These are phyloP conservation scores for Nasonia oneida DNA, from an alignment of 2,888 invertebrate species.

Conservation along the genomic window DNA sequence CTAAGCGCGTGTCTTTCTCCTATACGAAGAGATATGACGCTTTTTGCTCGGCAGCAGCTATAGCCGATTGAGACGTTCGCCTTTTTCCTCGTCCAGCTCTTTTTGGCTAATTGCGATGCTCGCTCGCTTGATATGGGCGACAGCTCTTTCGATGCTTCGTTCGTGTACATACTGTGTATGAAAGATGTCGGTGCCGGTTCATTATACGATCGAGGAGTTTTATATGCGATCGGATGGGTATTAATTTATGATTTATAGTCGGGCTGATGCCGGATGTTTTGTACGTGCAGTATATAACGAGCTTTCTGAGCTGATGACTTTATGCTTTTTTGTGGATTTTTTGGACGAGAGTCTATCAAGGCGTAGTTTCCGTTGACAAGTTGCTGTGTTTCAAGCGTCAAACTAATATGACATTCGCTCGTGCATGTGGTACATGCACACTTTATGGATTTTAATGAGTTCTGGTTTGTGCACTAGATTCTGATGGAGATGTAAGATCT, in stretches of 20 bases:
- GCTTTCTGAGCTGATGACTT: background rate
- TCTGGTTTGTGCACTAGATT: too few relatives aligned
- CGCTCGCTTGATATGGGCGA: background rate
- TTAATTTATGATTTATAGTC: slow-evolving; percentile 44
- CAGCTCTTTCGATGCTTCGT: background rate
- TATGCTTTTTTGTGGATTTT: background rate
- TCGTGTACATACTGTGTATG: background rate
- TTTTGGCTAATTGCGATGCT: background rate
- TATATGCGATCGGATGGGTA: background rate
- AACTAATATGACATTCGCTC: too few relatives aligned
- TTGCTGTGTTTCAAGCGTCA: background rate
- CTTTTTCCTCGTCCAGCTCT: slow-evolving; percentile 19
- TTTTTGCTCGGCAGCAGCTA: background rate
- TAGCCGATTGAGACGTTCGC: slow-evolving; percentile 39
- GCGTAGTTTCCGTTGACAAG: background rate
- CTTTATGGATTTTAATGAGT: too few relatives aligned
- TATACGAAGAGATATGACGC: background rate
- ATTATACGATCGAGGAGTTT: slow-evolving; percentile 7
- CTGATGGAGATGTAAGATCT: too few relatives aligned
- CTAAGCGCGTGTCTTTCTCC: background rate
- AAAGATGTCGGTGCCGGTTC: background rate
- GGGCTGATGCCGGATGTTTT: background rate
- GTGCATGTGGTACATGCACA: too few relatives aligned
- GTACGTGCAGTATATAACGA: background rate
- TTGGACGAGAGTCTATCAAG: background rate